A percentile compares a stretch with the other conserved stretches of the same genome.
These are phyloP conservation scores for Ascaphus truei DNA, from an alignment of 2,113 vertebrate species.

Conservation along the genomic window DNA sequence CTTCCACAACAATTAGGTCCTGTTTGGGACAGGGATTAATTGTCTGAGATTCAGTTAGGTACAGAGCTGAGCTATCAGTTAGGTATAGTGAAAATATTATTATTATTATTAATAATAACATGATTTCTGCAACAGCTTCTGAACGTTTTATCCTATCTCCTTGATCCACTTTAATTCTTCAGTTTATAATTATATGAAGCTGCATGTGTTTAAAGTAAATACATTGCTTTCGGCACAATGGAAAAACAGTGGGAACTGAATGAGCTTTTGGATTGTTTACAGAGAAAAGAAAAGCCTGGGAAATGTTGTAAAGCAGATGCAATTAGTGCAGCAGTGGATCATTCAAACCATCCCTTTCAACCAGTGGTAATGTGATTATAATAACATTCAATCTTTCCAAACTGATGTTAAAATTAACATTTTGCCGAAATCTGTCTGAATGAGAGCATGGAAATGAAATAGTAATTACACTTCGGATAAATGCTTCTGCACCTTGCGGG, in stretches of 20 bases:
- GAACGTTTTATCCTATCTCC: slow-evolving; percentile 1
- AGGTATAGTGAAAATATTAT: background rate
- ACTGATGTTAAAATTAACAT: too few species aligned
- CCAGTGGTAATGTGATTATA: background rate
- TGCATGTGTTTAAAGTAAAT: slow-evolving; percentile 29
- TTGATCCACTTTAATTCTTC: slow-evolving; percentile 26
- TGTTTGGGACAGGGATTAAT: background rate
- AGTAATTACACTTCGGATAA: too few species aligned
- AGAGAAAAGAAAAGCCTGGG: slow-evolving; percentile 16
- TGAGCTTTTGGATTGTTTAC: slow-evolving; percentile 7
- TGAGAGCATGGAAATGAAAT: too few species aligned
- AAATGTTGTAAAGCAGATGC: slow-evolving; percentile 2
- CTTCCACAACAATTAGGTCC: background rate
- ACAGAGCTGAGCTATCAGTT: too few species aligned
- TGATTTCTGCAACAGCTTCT: background rate
- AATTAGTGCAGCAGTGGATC: background rate
- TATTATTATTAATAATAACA: too few species aligned
- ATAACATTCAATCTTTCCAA: too few species aligned
- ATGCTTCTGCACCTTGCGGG: too few species aligned
- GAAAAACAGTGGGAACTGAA: slow-evolving; percentile 14
- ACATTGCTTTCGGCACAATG: slow-evolving; percentile 4
- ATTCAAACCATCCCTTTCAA: background rate
- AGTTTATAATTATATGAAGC: slow-evolving; percentile 16
- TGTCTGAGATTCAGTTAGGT: background rate
- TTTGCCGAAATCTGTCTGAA: too few species aligned